Percentiles rank a stretch among this genome's conserved stretches.
Evolutionary conservation across 2,888 invertebrate species (phyloP).

Genomic region (Watsonalla cultraria): DNA sequence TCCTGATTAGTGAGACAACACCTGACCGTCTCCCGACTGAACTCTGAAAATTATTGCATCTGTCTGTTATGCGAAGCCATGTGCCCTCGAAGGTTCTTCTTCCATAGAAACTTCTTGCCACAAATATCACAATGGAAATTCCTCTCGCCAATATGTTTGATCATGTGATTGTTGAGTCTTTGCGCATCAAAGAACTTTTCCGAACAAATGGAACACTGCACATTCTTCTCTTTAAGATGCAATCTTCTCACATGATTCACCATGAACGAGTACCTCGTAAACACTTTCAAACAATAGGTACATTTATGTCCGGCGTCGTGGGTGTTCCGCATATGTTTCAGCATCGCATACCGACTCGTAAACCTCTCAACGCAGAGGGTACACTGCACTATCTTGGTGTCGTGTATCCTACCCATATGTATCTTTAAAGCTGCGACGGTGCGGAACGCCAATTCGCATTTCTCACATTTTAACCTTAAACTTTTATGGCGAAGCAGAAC

Average conservation of each 20-base stretch:
- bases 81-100: constrained; percentile 78
- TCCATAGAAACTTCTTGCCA: constrained; percentile 75
- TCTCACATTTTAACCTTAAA: constrained; percentile 34
- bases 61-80: constrained; percentile 49
- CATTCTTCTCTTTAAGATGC: constrained; percentile 60
- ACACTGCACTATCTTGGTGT: constrained; percentile 43
- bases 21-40: too few species aligned
- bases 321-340: constrained; percentile 41
- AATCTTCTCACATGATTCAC: constrained; percentile 49
- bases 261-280: constrained; percentile 54
- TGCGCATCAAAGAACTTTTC: constrained; percentile 52
- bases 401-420: constrained; percentile 49
- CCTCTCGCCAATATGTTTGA: constrained; percentile 68
- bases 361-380: constrained; percentile 51
- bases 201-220: constrained; percentile 48
- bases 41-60: too few species aligned
- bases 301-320: constrained; percentile 57
- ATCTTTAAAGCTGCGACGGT: constrained; percentile 34
- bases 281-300: constrained; percentile 45
- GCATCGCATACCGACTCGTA: constrained; percentile 44
- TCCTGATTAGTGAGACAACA: too few species aligned
- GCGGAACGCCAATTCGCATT: constrained; percentile 38
- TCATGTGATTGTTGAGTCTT: constrained; percentile 61
- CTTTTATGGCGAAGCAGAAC: constrained; percentile 39
- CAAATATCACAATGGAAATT: constrained; percentile 78